Percentiles rank a stretch among this genome's conserved stretches.
Conservation (phyloP, 2,888 invertebrate genomes). For the Shargacucullia verbasci region DNA sequence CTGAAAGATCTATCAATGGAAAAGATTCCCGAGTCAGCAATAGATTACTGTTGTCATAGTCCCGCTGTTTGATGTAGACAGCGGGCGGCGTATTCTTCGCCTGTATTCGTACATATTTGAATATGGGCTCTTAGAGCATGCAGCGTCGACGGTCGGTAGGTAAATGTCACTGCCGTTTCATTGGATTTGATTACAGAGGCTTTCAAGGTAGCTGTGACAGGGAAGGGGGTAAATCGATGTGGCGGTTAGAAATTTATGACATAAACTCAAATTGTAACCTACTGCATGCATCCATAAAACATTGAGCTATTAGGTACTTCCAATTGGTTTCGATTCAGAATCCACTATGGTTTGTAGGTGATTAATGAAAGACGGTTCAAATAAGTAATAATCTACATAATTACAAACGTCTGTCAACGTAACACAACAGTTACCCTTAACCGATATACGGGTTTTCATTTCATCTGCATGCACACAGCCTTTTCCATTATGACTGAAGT, state of each 20-base stretch:
- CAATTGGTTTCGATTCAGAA: no score
- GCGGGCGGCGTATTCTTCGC: not conserved
- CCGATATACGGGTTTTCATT: constrained; percentile 35
- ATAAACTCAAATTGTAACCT: no score
- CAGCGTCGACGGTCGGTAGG: no score
- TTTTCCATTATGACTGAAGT: constrained; percentile 48
- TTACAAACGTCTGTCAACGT: constrained; percentile 8
- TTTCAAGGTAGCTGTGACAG: constrained; percentile 14
- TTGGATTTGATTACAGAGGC: constrained; percentile 10
- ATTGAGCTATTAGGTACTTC: no score
- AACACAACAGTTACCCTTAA: constrained; percentile 30
- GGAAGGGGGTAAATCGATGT: constrained; percentile 3
- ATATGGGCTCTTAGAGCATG: no score
- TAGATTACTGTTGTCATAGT: no score
- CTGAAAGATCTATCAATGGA: no score
- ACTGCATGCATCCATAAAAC: no score
- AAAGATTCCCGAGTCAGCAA: no score
- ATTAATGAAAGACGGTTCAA: constrained; percentile 12
- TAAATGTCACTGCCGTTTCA: constrained; percentile 1
- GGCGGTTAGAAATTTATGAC: not conserved
- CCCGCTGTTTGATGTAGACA: no score
- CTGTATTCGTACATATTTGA: no score
- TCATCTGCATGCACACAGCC: constrained; percentile 37
- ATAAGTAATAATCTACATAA: not conserved
- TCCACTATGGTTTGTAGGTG: not conserved